These are phyloP conservation scores for Julus scanicus DNA, from an alignment of 2,888 invertebrate species.

Conservation along the genomic window DNA sequence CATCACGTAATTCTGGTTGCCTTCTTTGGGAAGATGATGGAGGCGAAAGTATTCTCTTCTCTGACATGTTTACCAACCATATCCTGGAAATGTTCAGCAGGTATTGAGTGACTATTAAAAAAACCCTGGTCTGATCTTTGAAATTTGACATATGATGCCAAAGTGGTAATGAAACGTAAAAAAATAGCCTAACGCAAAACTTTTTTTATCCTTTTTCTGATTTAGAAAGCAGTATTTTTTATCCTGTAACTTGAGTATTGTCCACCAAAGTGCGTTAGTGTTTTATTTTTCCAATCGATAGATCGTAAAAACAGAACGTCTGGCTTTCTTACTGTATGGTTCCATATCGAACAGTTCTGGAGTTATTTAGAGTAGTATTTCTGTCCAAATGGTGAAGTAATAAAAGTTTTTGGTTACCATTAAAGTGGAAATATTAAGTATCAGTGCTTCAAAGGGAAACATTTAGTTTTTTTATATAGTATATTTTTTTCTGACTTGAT, in stretches of 20 bases:
- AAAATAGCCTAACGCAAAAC: not conserved
- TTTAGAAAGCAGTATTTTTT: not conserved
- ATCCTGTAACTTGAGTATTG: not conserved
- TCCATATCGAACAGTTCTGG: not conserved
- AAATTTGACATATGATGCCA: not conserved
- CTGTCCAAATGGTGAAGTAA: not conserved
- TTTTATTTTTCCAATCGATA: slow-evolving; percentile 37
- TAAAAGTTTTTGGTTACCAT: not conserved
- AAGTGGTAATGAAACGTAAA: not conserved
- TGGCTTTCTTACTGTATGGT: not conserved
- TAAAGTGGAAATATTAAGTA: too few relatives aligned
- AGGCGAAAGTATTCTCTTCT: not conserved
- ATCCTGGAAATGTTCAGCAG: not conserved
- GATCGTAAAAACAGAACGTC: slow-evolving; percentile 8
- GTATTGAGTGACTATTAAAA: slow-evolving; percentile 12
- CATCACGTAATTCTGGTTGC: not conserved
- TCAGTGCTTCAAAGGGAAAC: too few relatives aligned
- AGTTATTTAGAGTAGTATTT: not conserved
- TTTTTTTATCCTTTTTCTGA: not conserved
- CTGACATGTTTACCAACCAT: not conserved
- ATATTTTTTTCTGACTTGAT: not conserved
- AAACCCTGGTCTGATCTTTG: not conserved
- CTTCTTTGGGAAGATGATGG: not conserved
- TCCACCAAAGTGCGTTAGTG: not conserved
- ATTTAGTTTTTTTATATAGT: not conserved